Conservation (phyloP, 2,888 invertebrate genomes). For the Lissonota sp. region DNA sequence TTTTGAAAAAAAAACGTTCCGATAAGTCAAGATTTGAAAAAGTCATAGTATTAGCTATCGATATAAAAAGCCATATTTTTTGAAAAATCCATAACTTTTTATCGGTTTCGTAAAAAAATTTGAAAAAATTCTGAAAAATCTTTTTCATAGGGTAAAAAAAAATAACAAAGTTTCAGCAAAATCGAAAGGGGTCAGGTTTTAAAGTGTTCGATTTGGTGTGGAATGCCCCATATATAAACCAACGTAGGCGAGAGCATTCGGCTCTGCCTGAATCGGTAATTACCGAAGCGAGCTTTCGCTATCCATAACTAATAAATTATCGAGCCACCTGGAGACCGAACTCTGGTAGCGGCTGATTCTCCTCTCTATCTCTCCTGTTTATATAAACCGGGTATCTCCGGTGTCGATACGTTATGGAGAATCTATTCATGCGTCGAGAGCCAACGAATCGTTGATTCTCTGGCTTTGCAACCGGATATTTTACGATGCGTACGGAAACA, state of each 20-base stretch:
- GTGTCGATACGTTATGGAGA: slow-evolving; percentile 45
- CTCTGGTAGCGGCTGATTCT: slow-evolving; percentile 41
- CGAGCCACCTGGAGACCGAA: slow-evolving; percentile 62
- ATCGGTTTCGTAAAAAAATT: no score
- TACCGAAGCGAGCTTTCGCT: slow-evolving; percentile 31
- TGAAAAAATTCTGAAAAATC: no score
- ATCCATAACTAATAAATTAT: slow-evolving; percentile 62
- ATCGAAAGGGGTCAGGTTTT: no score
- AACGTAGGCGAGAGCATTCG: slow-evolving; percentile 8
- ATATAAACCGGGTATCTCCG: neutral
- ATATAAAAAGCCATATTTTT: no score
- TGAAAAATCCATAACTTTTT: no score
- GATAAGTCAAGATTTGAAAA: no score
- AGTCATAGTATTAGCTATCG: no score
- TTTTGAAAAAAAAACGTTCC: no score
- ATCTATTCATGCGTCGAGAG: slow-evolving; percentile 46
- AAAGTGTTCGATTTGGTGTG: no score
- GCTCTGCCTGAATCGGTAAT: slow-evolving; percentile 37
- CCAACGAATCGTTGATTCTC: slow-evolving; percentile 46
- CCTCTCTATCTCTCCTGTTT: slow-evolving; percentile 21
- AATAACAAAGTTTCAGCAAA: no score
- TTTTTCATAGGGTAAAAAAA: no score
- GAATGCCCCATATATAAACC: neutral
- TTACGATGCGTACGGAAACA: neutral
- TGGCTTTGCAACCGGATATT: slow-evolving; percentile 14